phyloP scores from a whole-genome alignment of 2,888 invertebrate genomes.

The Dicyrtomina minuta region DNA sequence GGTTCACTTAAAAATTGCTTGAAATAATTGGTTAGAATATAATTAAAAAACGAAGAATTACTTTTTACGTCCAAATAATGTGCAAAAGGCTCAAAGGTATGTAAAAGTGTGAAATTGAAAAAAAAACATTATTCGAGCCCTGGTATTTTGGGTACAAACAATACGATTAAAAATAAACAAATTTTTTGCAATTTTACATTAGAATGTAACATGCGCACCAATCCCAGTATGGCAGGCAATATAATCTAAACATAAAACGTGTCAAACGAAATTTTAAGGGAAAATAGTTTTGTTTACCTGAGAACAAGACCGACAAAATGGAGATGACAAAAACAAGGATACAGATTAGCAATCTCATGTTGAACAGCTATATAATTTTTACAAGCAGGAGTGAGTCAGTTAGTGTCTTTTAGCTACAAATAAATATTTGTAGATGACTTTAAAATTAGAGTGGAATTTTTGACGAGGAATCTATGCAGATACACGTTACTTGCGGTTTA shows the following conservation, averaged over 20 bases:
- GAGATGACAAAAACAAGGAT: constrained; percentile 2
- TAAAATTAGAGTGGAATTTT: too few species aligned
- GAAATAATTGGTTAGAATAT: background rate
- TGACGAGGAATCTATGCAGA: too few species aligned
- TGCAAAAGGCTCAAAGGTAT: too few species aligned
- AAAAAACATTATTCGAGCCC: too few species aligned
- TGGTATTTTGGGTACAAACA: too few species aligned
- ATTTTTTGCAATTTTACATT: background rate
- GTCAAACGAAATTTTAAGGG: background rate
- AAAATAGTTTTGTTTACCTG: constrained; percentile 11
- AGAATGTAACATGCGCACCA: background rate
- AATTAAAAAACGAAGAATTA: too few species aligned
- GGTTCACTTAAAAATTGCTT: background rate
- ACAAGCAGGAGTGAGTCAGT: background rate
- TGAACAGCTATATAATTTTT: background rate
- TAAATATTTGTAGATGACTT: too few species aligned
- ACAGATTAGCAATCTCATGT: constrained; percentile 5
- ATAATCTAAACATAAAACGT: background rate
- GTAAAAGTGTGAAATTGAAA: too few species aligned
- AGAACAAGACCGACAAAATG: background rate
- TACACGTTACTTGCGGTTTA: too few species aligned
- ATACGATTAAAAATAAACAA: too few species aligned
- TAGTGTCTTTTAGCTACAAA: background rate
- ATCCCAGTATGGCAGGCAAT: background rate
- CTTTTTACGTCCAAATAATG: background rate